These are phyloP conservation scores for Cyanistes caeruleus DNA, from an alignment of 2,113 vertebrate species.

Conservation along the genomic window DNA sequence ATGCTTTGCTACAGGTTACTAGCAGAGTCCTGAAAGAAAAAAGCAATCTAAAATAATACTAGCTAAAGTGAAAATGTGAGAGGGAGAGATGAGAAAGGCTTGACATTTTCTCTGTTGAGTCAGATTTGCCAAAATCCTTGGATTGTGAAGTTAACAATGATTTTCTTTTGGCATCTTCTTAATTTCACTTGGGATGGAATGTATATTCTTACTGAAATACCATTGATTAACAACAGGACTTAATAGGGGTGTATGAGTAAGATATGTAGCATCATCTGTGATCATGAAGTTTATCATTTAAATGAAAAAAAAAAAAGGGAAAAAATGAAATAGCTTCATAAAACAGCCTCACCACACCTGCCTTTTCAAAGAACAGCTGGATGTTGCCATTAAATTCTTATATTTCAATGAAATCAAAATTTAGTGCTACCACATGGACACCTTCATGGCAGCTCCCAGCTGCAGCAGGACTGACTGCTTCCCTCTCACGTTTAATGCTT, in stretches of 20 bases:
- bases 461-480: background rate
- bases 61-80: background rate
- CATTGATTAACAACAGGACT: background rate
- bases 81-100: background rate
- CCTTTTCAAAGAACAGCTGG: background rate
- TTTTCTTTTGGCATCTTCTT: background rate
- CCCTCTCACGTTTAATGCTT: background rate
- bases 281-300: background rate
- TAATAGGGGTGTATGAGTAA: background rate
- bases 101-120: background rate
- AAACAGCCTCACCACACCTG: background rate
- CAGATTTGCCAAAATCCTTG: background rate
- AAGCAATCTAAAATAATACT: background rate
- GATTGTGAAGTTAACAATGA: background rate
- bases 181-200: background rate
- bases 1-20: background rate
- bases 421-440: background rate
- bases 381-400: background rate
- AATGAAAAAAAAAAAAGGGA: background rate
- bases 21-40: background rate
- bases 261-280: background rate
- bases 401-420: background rate
- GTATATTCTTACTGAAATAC: background rate
- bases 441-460: background rate
- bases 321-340: background rate